Conservation (phyloP, 2,113 vertebrate genomes). For the Platichthys flesus region DNA sequence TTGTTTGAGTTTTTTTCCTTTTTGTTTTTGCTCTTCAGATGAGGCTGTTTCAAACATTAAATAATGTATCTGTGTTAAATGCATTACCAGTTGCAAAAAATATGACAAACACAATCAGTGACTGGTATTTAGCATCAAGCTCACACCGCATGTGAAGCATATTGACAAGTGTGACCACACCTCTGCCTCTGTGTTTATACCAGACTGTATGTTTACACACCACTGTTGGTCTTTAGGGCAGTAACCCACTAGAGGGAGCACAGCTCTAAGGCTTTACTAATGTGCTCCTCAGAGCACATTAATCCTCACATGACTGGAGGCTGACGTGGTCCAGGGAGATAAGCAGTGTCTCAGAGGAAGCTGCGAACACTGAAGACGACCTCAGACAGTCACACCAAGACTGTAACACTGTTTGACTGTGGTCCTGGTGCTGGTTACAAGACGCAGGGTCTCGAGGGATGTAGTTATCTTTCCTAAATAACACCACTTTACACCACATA, state of each 20-base stretch:
- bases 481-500: too few relatives aligned
- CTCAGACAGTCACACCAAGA: not conserved
- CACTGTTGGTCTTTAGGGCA: conserved; percentile 29
- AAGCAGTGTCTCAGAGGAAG: not conserved
- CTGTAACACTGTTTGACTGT: not conserved
- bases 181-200: conserved; percentile 8
- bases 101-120: not conserved
- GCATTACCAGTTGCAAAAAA: not conserved
- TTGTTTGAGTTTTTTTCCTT: too few relatives aligned
- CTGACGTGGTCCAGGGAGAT: conserved; percentile 22
- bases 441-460: not conserved
- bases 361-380: not conserved
- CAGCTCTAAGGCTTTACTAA: conserved; percentile 46
- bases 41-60: too few relatives aligned
- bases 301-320: conserved; percentile 13
- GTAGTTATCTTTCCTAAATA: too few relatives aligned
- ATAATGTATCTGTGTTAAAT: not conserved
- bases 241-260: conserved; percentile 78
- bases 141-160: not conserved
- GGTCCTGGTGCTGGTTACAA: not conserved
- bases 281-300: conserved; percentile 3
- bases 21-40: too few relatives aligned
- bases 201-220: not conserved
- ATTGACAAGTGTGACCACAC: conserved; percentile 1
- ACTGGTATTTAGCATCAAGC: not conserved